Percentiles rank a stretch among this genome's conserved stretches.
These are phyloP conservation scores for Astyanax mexicanus DNA, from an alignment of 2,797 vertebrate genomes.

Conservation along the genomic window DNA sequence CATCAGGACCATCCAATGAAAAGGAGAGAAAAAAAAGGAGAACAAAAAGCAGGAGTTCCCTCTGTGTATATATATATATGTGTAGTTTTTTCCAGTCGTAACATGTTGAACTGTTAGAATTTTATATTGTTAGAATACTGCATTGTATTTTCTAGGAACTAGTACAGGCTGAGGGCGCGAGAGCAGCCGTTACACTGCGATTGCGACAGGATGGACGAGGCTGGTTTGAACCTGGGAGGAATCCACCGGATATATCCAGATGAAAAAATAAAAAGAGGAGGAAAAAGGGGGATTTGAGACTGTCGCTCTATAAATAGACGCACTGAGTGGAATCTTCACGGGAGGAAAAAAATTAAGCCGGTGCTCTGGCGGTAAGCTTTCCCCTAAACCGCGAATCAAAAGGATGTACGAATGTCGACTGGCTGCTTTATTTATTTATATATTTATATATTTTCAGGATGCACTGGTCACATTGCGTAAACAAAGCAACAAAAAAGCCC, in stretches of 20 bases:
- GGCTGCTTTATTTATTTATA: neutral
- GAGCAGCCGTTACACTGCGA: constrained; percentile 36
- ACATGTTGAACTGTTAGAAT: no score
- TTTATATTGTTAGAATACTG: no score
- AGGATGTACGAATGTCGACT: constrained; percentile 58
- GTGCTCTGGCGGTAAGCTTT: constrained; percentile 80
- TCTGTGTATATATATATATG: no score
- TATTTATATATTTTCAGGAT: neutral
- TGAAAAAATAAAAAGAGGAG: constrained; percentile 66
- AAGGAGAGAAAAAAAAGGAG: no score
- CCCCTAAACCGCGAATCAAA: no score
- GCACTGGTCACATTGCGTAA: constrained; percentile 2
- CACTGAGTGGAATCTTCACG: constrained; percentile 76
- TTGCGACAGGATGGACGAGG: constrained; percentile 62
- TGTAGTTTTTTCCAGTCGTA: no score
- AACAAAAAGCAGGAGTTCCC: no score
- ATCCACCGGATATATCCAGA: constrained; percentile 80
- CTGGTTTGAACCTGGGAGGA: constrained; percentile 80
- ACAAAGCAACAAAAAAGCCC: no score
- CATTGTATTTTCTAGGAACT: no score
- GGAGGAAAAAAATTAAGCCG: constrained; percentile 69
- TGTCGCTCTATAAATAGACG: constrained; percentile 79
- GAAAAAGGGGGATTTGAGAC: constrained; percentile 74
- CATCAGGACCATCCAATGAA: no score
- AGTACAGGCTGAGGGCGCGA: no score